Conservation (phyloP, 2,888 invertebrate genomes). For the Dorcus hopei region DNA sequence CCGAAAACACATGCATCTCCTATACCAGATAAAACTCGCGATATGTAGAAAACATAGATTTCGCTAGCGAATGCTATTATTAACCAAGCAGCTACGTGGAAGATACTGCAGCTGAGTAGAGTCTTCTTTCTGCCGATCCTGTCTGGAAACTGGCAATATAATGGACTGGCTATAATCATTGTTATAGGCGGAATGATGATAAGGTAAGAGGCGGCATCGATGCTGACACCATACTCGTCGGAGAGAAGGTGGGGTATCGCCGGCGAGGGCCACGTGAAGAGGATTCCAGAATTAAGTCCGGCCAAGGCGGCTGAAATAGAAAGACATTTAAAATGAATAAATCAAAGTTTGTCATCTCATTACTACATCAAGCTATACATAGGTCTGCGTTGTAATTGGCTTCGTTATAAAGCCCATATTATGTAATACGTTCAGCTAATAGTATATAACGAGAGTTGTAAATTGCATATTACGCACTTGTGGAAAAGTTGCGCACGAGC, state of each 20-base stretch:
- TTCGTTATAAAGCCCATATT: too few species aligned
- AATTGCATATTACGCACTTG: too few species aligned
- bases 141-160: slow-evolving; percentile 34
- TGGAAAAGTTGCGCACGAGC: too few species aligned
- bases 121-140: slow-evolving; percentile 37
- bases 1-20: slow-evolving; percentile 34
- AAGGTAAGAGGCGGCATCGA: slow-evolving; percentile 40
- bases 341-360: too few species aligned
- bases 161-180: slow-evolving; percentile 29
- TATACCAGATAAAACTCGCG: slow-evolving; percentile 35
- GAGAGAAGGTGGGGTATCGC: slow-evolving; percentile 37
- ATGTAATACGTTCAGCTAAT: too few species aligned
- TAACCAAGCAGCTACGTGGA: slow-evolving; percentile 33
- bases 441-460: too few species aligned
- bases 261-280: slow-evolving; percentile 41
- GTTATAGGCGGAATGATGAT: slow-evolving; percentile 37
- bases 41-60: slow-evolving; percentile 34
- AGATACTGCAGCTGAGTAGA: slow-evolving; percentile 33
- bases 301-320: slow-evolving; percentile 24
- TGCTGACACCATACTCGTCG: slow-evolving; percentile 33
- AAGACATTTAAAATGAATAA: too few species aligned
- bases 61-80: slow-evolving; percentile 30
- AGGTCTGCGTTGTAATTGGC: too few species aligned
- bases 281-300: slow-evolving; percentile 28
- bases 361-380: too few species aligned